A percentile compares a stretch with the other conserved stretches of the same genome.
Conservation (phyloP, 1,140 invertebrate genomes). For the Cydia strobilella region DNA sequence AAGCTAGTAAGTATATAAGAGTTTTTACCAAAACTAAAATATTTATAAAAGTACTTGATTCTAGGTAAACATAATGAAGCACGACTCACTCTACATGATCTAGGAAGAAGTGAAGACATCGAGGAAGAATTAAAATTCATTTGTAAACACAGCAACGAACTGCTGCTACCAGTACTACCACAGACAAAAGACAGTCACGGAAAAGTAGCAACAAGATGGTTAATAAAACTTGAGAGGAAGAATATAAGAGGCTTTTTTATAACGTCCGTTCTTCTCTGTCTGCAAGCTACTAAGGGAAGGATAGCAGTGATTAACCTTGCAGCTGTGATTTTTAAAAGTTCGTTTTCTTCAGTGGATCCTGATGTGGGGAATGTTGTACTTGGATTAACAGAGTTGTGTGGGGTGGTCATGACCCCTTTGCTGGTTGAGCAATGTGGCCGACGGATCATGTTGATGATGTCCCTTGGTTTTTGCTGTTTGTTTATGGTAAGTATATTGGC, state of each 20-base stretch:
- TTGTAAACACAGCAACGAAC: neutral
- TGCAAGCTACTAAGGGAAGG: conserved; percentile 68
- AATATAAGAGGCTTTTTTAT: conserved; percentile 48
- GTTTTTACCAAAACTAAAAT: neutral
- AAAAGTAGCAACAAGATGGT: neutral
- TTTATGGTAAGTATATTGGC: conserved; percentile 45
- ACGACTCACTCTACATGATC: neutral
- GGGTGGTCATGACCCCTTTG: conserved; percentile 52
- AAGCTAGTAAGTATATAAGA: neutral
- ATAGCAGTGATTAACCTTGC: conserved; percentile 80
- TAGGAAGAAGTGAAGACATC: conserved; percentile 1
- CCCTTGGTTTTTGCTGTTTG: conserved; percentile 45
- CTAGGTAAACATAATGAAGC: neutral
- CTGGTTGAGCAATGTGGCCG: conserved; percentile 80
- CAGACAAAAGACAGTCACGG: neutral
- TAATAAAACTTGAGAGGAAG: conserved; percentile 25
- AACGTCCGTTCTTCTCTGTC: conserved; percentile 40
- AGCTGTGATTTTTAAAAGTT: conserved; percentile 67
- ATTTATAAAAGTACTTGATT: neutral
- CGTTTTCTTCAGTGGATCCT: conserved; percentile 47
- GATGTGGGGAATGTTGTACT: conserved; percentile 51
- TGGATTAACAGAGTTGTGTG: conserved; percentile 68
- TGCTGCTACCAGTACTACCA: neutral
- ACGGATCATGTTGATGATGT: conserved; percentile 72
- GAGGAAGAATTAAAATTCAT: neutral